These are phyloP conservation scores for Ammodytes dubius DNA, from an alignment of 2,113 vertebrate genomes.

Conservation along the genomic window DNA sequence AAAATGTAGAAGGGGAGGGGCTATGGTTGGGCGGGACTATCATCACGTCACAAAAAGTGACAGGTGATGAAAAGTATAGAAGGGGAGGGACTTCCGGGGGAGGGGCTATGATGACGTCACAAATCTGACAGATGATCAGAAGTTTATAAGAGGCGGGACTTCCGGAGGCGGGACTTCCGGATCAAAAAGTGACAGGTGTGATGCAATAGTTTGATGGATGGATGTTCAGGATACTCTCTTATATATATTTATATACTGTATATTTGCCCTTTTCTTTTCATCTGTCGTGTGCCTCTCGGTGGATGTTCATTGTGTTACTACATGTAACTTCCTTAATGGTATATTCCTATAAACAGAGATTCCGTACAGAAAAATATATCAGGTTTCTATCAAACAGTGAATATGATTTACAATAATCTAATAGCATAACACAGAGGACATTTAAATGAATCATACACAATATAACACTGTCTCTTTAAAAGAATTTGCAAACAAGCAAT, in stretches of 20 bases:
- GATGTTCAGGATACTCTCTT: too few species aligned
- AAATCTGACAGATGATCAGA: too few species aligned
- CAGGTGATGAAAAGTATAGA: too few species aligned
- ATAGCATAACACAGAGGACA: background rate
- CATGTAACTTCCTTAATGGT: background rate
- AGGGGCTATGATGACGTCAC: too few species aligned
- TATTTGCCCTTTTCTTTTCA: background rate
- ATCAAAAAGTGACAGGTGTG: too few species aligned
- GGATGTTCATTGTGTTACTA: background rate
- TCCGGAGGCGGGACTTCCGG: too few species aligned
- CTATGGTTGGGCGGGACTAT: too few species aligned
- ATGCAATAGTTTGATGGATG: too few species aligned
- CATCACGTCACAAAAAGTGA: too few species aligned
- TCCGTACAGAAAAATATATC: background rate
- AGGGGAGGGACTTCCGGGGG: too few species aligned
- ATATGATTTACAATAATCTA: background rate
- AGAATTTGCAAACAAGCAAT: background rate
- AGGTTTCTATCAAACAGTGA: background rate
- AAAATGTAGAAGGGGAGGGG: too few species aligned
- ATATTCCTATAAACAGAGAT: background rate
- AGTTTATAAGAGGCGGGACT: too few species aligned
- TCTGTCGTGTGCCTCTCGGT: background rate
- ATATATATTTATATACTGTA: background rate
- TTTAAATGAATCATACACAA: background rate
- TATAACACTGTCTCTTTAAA: background rate